These are phyloP conservation scores for Habroteleia sp. DNA, from an alignment of 2,888 invertebrate species.

Conservation along the genomic window DNA sequence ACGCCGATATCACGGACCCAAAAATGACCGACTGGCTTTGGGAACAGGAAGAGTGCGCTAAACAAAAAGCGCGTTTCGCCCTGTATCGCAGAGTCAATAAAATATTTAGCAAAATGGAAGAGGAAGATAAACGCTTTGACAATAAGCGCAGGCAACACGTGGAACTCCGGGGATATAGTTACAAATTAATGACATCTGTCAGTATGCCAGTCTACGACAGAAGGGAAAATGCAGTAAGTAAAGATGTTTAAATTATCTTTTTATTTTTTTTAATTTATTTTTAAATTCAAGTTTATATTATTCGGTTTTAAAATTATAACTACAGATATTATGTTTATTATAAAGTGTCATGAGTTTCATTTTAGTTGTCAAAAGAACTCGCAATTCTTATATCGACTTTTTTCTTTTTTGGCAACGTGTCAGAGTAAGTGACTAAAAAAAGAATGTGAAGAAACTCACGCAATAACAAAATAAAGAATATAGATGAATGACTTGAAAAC, in stretches of 20 bases:
- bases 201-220: conserved; percentile 96
- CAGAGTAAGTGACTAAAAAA: too few species aligned
- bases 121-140: conserved; percentile 84
- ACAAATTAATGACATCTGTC: conserved; percentile 94
- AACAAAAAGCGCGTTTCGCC: conserved; percentile 89
- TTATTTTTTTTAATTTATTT: background rate
- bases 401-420: too few species aligned
- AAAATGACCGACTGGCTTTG: conserved; percentile 95
- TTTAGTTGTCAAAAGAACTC: too few species aligned
- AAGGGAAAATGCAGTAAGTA: conserved; percentile 91
- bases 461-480: too few species aligned
- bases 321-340: too few species aligned
- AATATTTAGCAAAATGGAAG: conserved; percentile 84
- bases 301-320: too few species aligned
- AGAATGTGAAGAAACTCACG: too few species aligned
- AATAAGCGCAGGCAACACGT: conserved; percentile 82
- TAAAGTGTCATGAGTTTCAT: too few species aligned
- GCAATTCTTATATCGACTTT: too few species aligned
- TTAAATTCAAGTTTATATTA: background rate
- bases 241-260: too few species aligned
- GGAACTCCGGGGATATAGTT: conserved; percentile 82
- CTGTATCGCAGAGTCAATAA: conserved; percentile 85
- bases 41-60: conserved; percentile 91
- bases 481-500: too few species aligned
- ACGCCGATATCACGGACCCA: conserved; percentile 95